Evolutionary conservation across 1,140 invertebrate species (phyloP).

Genomic region (Magallana ariakensis): DNA sequence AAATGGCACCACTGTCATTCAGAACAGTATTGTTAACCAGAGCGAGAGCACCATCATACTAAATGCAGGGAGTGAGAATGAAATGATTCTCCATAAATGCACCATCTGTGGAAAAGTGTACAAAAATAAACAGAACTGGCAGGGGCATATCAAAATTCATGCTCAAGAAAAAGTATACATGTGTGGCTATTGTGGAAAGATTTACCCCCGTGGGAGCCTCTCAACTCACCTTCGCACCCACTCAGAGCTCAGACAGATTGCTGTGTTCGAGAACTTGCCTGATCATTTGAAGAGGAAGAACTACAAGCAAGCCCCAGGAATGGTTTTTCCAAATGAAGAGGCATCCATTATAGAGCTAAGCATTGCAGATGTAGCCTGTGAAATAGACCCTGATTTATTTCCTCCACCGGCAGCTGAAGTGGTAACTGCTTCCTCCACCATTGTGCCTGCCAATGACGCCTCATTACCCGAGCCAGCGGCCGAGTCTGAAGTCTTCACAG

Average conservation of each 20-base stretch:
- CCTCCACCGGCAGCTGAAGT: slow-evolving; percentile 20
- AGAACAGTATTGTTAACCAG: slow-evolving; percentile 56
- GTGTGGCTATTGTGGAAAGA: slow-evolving; percentile 58
- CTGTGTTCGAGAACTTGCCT: slow-evolving; percentile 58
- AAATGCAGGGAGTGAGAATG: slow-evolving; percentile 48
- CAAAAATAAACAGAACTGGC: slow-evolving; percentile 52
- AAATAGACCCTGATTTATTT: slow-evolving; percentile 49
- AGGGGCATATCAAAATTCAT: slow-evolving; percentile 52
- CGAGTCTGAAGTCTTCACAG: slow-evolving; percentile 51
- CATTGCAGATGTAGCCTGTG: slow-evolving; percentile 54
- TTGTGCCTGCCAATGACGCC: not conserved
- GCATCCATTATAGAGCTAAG: slow-evolving; percentile 54
- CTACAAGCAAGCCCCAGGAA: slow-evolving; percentile 53
- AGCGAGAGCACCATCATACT: slow-evolving; percentile 57
- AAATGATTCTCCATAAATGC: slow-evolving; percentile 54
- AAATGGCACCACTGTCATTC: slow-evolving; percentile 58
- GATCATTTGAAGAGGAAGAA: slow-evolving; percentile 58
- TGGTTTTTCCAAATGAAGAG: slow-evolving; percentile 50
- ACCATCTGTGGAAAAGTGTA: slow-evolving; percentile 54
- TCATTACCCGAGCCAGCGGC: slow-evolving; percentile 31
- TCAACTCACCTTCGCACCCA: slow-evolving; percentile 51
- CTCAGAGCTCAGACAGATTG: slow-evolving; percentile 56
- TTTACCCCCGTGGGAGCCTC: slow-evolving; percentile 49
- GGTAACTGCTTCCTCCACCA: not conserved
- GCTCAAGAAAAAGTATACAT: slow-evolving; percentile 56